phyloP scores from a whole-genome alignment of 1,140 invertebrate genomes.

The Zaprionus kolodkinae region DNA sequence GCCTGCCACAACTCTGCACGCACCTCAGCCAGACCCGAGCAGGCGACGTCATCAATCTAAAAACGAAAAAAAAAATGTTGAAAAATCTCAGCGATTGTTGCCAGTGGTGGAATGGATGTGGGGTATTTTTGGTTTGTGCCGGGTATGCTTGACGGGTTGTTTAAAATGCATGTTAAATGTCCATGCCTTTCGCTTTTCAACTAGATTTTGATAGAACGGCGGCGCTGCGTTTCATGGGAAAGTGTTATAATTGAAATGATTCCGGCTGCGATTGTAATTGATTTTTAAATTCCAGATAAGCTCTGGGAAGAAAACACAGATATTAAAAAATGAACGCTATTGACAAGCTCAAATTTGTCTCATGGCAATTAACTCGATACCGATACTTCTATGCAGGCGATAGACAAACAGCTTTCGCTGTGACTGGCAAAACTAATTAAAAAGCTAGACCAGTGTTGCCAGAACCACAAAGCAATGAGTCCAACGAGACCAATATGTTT shows the following conservation, averaged over 20 bases:
- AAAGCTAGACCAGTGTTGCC: slow-evolving; percentile 39
- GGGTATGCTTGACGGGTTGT: slow-evolving; percentile 16
- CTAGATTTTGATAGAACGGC: slow-evolving; percentile 62
- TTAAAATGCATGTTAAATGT: slow-evolving; percentile 68
- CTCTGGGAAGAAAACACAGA: background rate
- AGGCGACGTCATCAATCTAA: slow-evolving; percentile 71
- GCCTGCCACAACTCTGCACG: slow-evolving; percentile 61
- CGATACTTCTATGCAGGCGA: background rate
- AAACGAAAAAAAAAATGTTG: slow-evolving; percentile 38
- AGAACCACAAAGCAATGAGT: slow-evolving; percentile 64
- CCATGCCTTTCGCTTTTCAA: slow-evolving; percentile 71
- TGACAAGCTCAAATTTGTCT: background rate
- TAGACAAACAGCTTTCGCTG: background rate
- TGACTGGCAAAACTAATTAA: slow-evolving; percentile 71
- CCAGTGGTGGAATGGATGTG: background rate
- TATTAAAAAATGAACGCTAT: no score
- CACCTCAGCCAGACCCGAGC: background rate
- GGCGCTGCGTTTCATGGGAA: slow-evolving; percentile 66
- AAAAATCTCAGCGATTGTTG: slow-evolving; percentile 58
- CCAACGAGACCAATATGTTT: slow-evolving; percentile 47
- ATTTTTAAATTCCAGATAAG: slow-evolving; percentile 32
- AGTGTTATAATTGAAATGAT: slow-evolving; percentile 78
- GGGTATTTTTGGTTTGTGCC: background rate
- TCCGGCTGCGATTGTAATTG: slow-evolving; percentile 54
- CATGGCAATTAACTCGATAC: background rate